Percentiles rank a stretch among this genome's conserved stretches.
These are phyloP conservation scores for Metridium senile DNA, from an alignment of 92 coral and sea anemone genomes.

Conservation along the genomic window DNA sequence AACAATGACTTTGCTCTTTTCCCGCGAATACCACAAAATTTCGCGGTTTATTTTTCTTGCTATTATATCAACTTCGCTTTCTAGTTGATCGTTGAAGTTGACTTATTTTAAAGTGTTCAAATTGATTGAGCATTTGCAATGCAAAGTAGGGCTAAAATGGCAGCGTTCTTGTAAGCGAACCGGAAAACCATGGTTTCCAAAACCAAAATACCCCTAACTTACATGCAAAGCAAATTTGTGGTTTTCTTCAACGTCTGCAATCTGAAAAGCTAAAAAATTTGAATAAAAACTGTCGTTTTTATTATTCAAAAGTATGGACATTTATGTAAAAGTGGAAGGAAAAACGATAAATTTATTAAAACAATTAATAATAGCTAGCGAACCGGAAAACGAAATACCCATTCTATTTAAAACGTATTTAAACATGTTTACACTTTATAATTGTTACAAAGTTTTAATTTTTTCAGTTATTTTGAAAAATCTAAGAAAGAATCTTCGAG, in stretches of 20 bases:
- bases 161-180: background rate
- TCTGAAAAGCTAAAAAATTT: too few species aligned
- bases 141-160: background rate
- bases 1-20: too few species aligned
- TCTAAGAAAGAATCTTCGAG: background rate
- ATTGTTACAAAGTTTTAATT: background rate
- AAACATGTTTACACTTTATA: background rate
- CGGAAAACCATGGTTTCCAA: background rate
- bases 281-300: too few species aligned
- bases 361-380: background rate
- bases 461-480: background rate
- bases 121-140: conserved; percentile 5
- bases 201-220: background rate
- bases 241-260: too few species aligned
- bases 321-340: too few species aligned
- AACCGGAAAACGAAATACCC: background rate
- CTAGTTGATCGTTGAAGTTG: too few species aligned
- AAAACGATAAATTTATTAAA: too few species aligned
- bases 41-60: background rate
- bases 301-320: too few species aligned
- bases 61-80: background rate
- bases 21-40: background rate
- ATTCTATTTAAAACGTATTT: too few species aligned
- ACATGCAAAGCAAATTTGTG: too few species aligned
- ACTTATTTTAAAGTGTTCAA: background rate